Base-by-base conservation (phyloP, 2,113 vertebrate species). In the Opisthocomus hoazin region DNA sequence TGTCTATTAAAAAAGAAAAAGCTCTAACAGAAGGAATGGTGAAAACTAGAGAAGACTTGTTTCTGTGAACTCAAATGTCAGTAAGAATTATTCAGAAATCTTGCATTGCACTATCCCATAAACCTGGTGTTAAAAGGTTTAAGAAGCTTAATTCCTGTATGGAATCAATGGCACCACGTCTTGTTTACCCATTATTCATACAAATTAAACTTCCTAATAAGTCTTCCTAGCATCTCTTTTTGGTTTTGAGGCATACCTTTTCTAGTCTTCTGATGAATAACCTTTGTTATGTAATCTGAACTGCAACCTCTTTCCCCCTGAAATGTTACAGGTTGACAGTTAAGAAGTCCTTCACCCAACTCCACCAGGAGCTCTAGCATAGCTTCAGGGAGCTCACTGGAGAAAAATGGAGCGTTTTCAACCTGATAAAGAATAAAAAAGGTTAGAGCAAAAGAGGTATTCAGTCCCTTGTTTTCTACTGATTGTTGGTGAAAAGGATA, bases 351-450 rank as follows among this genome's bases (percentile, higher is more conserved):
- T 68, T 82, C 20, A 39, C 6, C 12, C 11, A 37, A 4, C 16
- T 88, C 16, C 32, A n/a, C 48, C 26, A 26, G 30, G 23, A 76
- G 12, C 19, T 82, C 19, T 70, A 48, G 3, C 10, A 11, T 34
- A 45, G 19, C 9, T 58, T 46, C 15, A 37, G 21, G 8, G 29
- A 80, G 10, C 6, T 58, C 0, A 0, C 4, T 5, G 10, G 21
- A 45, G 15, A 36, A 71, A 68, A 50, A 5, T 5, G 2, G 22
- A 32, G 11, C 19, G 34, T 79, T 90, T 85, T 70, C 37, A 68
- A 22, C 10, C 18, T 58, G 32, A 15, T 58, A 16, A 87, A 80
- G 23, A 41, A 43, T 53, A 46, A 34, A 43, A 18, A 58, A 15
- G 4, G 7, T 7, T 37, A 16, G 26, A 58, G 10, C 4, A 4